These are phyloP conservation scores for Pygoscelis antarcticus DNA, from an alignment of 2,113 vertebrate species.

Conservation along the genomic window DNA sequence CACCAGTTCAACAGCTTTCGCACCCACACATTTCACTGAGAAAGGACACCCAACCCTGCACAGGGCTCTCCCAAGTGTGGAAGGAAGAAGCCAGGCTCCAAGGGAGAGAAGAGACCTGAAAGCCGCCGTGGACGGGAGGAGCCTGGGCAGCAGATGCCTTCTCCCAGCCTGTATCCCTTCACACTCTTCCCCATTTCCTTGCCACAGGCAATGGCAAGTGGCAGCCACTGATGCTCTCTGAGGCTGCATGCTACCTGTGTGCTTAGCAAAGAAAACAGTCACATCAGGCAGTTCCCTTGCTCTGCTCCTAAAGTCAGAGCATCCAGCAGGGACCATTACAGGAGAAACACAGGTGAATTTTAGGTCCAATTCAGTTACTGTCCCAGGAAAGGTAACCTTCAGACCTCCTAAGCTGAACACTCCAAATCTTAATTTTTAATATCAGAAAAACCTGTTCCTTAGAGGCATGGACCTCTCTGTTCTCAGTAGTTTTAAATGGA, in stretches of 20 bases:
- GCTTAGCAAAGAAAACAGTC: not conserved
- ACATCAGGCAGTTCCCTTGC: not conserved
- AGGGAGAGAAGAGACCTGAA: not conserved
- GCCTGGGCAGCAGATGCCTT: not conserved
- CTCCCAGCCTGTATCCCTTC: not conserved
- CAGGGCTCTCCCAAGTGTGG: not conserved
- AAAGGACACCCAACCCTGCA: not conserved
- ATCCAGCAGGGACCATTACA: not conserved
- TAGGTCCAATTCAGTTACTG: not conserved
- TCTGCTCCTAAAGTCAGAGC: not conserved
- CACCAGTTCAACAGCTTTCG: not conserved
- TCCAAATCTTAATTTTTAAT: not conserved
- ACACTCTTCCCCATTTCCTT: no score
- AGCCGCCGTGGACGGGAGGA: not conserved
- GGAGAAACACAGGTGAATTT: not conserved
- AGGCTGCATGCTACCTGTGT: not conserved
- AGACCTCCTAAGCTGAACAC: not conserved
- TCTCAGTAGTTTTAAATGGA: not conserved
- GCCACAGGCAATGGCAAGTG: not conserved
- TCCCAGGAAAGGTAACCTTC: not conserved
- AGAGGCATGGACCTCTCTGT: not conserved
- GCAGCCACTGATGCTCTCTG: not conserved
- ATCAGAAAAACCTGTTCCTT: not conserved
- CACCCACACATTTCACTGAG: not conserved
- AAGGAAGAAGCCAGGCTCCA: not conserved